Evolutionary conservation across 2,113 vertebrate genomes (phyloP).

Genomic region (Lepus timidus): DNA sequence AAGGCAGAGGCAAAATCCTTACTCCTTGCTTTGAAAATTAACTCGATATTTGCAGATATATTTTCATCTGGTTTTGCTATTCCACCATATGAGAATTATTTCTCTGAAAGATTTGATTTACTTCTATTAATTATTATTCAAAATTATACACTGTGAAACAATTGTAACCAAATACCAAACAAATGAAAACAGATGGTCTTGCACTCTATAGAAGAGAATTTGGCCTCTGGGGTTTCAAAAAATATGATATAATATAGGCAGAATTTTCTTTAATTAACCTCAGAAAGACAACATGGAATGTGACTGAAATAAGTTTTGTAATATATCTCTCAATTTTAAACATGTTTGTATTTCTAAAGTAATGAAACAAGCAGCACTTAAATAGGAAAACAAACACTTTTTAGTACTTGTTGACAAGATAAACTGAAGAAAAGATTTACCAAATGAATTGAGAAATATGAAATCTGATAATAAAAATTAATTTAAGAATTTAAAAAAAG

Average conservation of each 20-base stretch:
- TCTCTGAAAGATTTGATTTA: constrained; percentile 86
- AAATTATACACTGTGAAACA: constrained; percentile 83
- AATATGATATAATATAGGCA: constrained; percentile 9
- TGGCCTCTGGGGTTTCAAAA: constrained; percentile 8
- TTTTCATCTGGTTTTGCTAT: constrained; percentile 83
- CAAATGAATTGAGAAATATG: neutral
- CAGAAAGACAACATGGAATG: constrained; percentile 77
- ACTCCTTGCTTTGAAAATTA: constrained; percentile 72
- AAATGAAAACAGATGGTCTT: constrained; percentile 87
- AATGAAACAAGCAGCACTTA: constrained; percentile 69
- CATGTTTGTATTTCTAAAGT: constrained; percentile 25
- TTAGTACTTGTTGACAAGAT: constrained; percentile 38
- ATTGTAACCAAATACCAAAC: constrained; percentile 84
- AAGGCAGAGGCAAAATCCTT: constrained; percentile 71
- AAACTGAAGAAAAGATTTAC: constrained; percentile 27
- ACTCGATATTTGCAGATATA: constrained; percentile 75
- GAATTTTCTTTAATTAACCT: constrained; percentile 71
- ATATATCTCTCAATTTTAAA: constrained; percentile 9
- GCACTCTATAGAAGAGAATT: constrained; percentile 75
- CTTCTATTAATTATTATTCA: constrained; percentile 85
- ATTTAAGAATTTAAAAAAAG: constrained; percentile 1
- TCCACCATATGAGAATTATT: constrained; percentile 83
- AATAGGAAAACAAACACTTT: constrained; percentile 78
- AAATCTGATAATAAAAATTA: neutral
- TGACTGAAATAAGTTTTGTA: constrained; percentile 58